Base-by-base conservation (phyloP, 2,113 vertebrate species). In the Scartelaos histophorus region DNA sequence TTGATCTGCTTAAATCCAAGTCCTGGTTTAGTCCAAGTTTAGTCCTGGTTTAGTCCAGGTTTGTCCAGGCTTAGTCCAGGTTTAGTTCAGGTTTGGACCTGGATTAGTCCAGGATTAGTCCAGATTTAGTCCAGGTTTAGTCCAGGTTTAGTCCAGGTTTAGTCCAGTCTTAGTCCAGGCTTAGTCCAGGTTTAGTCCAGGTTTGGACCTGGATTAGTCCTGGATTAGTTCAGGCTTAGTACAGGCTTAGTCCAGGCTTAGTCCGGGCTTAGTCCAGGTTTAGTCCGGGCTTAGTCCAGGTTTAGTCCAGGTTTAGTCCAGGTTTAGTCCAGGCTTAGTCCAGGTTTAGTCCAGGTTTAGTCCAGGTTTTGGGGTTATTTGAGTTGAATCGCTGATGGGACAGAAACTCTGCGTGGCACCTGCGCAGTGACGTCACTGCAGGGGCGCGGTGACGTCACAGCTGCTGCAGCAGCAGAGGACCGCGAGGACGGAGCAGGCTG, bases 381-480 rank as follows among this genome's bases (percentile, higher is more conserved):
- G 11, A 24, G 56, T 56, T 57, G 21, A 58, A 58, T 58, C 56
- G 24, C 56, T 58, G 56, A 54, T 15, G 56, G 56, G 56, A 58
- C 56, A 58, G n/a, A 15, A 15, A 13, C 22, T 25, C 22, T 15
- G 56, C 22, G 56, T 25, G 56, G 56, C 56, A 25, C 56, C 56
- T 58, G 56, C 56, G 56, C 56, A 6, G 56, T 58, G 56, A 58
- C 22, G 56, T 58, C 56, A 58, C 56, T 25, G 22, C 56, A 58
- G 22, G 22, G 56, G 56, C 56, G 56, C 13, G 22, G 56, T 58
- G 56, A 58, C 56, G 56, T 58, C 56, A 58, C 56, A 22, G 56
- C 22, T 21, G 21, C 56, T 58, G 56, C 56, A 25, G 56, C 56
- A 58, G 56, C 22, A 58, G 56, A 58, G 56, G 12, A 58, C 21